Percentiles rank a stretch among this genome's conserved stretches.
Evolutionary conservation across 2,888 invertebrate genomes (phyloP).

Genomic region (Volucella bombylans): DNA sequence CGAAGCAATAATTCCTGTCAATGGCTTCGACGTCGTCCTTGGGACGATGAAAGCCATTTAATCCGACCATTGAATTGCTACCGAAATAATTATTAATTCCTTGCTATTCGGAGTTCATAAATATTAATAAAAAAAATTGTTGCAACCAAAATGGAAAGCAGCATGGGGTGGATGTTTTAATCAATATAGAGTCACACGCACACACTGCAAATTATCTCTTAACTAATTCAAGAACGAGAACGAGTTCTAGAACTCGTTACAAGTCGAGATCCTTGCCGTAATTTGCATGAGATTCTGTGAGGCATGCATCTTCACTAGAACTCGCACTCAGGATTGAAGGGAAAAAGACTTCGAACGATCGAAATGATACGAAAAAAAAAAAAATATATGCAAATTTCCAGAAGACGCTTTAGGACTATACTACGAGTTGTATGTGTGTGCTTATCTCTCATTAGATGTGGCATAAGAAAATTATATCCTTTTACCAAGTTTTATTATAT

Average conservation of each 20-base stretch:
- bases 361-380: conserved; percentile 4
- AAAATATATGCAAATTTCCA: conserved; percentile 42
- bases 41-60: conserved; percentile 43
- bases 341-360: not conserved
- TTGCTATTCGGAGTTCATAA: conserved; percentile 49
- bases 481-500: conserved; percentile 32
- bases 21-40: not conserved
- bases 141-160: conserved; percentile 16
- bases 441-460: conserved; percentile 25
- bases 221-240: not conserved
- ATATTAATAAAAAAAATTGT: conserved; percentile 51
- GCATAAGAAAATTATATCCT: conserved; percentile 54
- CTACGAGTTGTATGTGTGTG: not conserved
- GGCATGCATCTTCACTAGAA: conserved; percentile 9
- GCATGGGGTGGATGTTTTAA: conserved; percentile 33
- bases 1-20: conserved; percentile 21
- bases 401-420: not conserved
- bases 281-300: conserved; percentile 41
- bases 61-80: conserved; percentile 58
- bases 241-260: conserved; percentile 29
- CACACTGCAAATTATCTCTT: conserved; percentile 52
- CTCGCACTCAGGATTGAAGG: too few species aligned
- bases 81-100: conserved; percentile 60
- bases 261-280: conserved; percentile 21
- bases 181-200: conserved; percentile 48